Conservation (phyloP, 64 coral and sea anemone genomes). For the Porites australiensis region DNA sequence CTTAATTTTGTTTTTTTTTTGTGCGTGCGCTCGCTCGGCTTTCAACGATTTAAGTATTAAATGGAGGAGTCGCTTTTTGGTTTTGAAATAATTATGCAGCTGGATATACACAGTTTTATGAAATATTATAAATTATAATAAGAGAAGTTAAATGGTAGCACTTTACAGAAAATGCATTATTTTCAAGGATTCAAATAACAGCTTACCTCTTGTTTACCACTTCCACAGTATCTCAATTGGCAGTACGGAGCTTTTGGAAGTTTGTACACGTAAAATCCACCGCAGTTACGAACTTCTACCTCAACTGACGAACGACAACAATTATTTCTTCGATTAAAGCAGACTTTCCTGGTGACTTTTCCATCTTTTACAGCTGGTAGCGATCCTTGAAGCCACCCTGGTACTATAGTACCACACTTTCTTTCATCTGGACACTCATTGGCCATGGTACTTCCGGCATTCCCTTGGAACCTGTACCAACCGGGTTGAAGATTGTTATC, state of each 20-base stretch:
- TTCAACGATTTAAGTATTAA: no score
- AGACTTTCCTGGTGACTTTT: conserved; percentile 37
- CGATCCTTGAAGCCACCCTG: conserved; percentile 47
- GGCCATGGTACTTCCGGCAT: conserved; percentile 51
- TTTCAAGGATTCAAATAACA: no score
- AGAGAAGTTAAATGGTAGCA: no score
- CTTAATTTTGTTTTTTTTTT: no score
- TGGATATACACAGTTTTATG: no score
- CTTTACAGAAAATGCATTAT: no score
- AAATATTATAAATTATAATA: no score
- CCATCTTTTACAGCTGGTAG: conserved; percentile 51
- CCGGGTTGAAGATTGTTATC: neutral
- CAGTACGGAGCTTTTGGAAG: conserved; percentile 1
- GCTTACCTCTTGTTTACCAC: neutral
- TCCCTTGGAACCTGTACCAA: conserved; percentile 57
- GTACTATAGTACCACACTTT: conserved; percentile 23
- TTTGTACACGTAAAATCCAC: conserved; percentile 62
- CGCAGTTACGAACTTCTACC: conserved; percentile 65
- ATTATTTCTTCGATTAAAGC: conserved; percentile 29
- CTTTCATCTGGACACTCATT: neutral
- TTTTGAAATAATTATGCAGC: no score
- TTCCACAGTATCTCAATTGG: conserved; percentile 42
- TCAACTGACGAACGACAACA: neutral
- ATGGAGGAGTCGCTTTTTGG: no score
- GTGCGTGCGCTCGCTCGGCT: no score